Base-by-base conservation (phyloP, 1,140 invertebrate genomes). In the Anastrepha obliqua region DNA sequence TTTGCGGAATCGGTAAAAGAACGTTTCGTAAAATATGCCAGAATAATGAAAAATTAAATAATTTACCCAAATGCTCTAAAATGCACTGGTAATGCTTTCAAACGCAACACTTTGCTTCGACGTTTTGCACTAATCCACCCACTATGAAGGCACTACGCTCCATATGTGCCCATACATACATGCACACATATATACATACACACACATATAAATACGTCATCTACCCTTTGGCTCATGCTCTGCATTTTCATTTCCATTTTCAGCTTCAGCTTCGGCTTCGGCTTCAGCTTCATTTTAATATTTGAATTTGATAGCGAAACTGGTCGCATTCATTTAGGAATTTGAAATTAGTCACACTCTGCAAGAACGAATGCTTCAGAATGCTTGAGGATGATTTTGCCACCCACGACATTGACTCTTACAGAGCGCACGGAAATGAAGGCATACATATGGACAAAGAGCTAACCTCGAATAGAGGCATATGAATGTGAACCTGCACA, bases 291-390 rank as follows among this genome's bases (percentile, higher is more conserved):
- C 74, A 81, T 81, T 81, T 81, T 81, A 55, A 81, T 81, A 81
- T 81, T 81, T 81, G 74, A 81, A 81, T 81, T 55, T 81, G 74
- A 55, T 81, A 81, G 47, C 74, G 74, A 55, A 55, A 81, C 74
- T 29, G 74, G 74, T 81, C 74, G 74, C 74, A 51, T 81, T 81
- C 74, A 81, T 81, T 81, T 81, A 81, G 74, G 47, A 58, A 55
- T 81, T 81, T 20, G 47, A 81, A 81, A 81, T 81, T 81, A 81
- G 44, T 81, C 47, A 55, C 74, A 55, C 47, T 15, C 74, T 81
- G 74, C n/a, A 81, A 51, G n/a, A 20, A 55, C 2, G 47, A 29
- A 13, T 51, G 51, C 74, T 74, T 47, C n/a, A 58, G 47, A 20
- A 55, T 9, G 17, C 47, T 15, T 29, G 29, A 29, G 29, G 29